Conservation (phyloP, 2,888 invertebrate species). For the Serripes groenlandicus region DNA sequence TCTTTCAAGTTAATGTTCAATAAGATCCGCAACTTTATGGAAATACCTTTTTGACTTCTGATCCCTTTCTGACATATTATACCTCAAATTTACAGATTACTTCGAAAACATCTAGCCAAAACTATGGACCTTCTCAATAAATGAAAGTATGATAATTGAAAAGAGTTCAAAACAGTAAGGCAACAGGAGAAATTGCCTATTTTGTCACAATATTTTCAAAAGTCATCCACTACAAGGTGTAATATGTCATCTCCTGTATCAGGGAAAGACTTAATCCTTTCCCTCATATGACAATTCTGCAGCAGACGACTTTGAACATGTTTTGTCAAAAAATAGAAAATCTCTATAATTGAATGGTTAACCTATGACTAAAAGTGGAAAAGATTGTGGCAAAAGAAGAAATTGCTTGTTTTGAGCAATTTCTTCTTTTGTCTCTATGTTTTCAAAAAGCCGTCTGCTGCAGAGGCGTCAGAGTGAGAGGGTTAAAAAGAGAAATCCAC, state of each 20-base stretch:
- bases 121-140: too few species aligned
- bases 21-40: too few species aligned
- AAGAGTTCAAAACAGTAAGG: background rate
- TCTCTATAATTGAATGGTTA: background rate
- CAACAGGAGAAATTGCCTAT: background rate
- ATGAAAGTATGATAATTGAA: too few species aligned
- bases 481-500: too few species aligned
- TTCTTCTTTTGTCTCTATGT: background rate
- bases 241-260: background rate
- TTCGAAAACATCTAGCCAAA: too few species aligned
- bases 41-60: too few species aligned
- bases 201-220: background rate
- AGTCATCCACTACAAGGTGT: background rate
- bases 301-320: background rate
- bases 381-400: conserved; percentile 7
- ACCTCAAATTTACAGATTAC: too few species aligned
- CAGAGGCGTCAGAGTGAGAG: background rate
- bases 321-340: background rate
- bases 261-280: background rate
- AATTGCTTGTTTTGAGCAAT: conserved; percentile 1
- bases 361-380: background rate
- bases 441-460: background rate
- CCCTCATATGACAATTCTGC: background rate
- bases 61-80: too few species aligned
- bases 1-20: too few species aligned